Percentiles rank a stretch among this genome's conserved stretches.
These are phyloP conservation scores for Ahaetulla prasina DNA, from an alignment of 2,113 vertebrate genomes.

Conservation along the genomic window DNA sequence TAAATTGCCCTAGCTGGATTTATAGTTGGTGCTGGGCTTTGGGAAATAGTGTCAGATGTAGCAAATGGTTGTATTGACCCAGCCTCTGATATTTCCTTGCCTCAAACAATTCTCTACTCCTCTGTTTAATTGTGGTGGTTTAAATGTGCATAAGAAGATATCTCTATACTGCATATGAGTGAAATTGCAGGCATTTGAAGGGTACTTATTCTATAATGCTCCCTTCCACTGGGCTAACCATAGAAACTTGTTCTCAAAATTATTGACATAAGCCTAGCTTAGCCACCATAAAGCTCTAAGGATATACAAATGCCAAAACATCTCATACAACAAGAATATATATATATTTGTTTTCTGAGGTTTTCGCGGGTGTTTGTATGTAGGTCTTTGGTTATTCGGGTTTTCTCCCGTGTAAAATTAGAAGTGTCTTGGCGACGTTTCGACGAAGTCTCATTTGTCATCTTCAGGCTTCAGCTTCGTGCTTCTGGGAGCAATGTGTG, in stretches of 20 bases:
- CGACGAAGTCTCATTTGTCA: too few species aligned
- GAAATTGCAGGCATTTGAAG: not conserved
- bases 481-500: too few species aligned
- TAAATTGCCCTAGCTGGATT: not conserved
- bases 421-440: too few species aligned
- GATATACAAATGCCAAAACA: not conserved
- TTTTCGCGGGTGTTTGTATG: too few species aligned
- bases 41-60: not conserved
- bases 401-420: too few species aligned
- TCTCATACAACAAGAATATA: not conserved
- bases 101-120: not conserved
- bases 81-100: not conserved
- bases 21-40: not conserved
- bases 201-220: not conserved
- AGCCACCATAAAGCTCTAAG: not conserved
- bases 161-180: not conserved
- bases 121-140: not conserved
- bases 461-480: too few species aligned
- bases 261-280: not conserved
- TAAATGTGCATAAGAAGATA: not conserved
- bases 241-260: not conserved
- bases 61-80: not conserved
- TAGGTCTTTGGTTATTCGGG: too few species aligned
- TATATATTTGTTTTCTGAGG: too few species aligned
- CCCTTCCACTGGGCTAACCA: not conserved